A percentile compares a stretch with the other conserved stretches of the same genome.
Evolutionary conservation across 2,888 invertebrate genomes (phyloP).

Genomic region (Syrista parreyssii): DNA sequence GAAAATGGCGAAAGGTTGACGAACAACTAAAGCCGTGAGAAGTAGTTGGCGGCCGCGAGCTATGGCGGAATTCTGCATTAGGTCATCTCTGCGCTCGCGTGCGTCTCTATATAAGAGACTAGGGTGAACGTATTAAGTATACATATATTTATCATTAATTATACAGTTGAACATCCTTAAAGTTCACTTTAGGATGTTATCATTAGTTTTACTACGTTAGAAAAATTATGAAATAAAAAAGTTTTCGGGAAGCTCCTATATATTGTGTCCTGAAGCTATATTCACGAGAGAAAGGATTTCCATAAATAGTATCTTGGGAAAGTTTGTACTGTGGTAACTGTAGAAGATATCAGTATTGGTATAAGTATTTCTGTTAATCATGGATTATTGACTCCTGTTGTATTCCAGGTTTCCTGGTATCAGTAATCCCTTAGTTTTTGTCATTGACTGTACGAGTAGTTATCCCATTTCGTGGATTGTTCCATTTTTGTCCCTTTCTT

Average conservation of each 20-base stretch:
- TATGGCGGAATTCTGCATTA: neutral
- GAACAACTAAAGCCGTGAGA: neutral
- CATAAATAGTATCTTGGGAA: neutral
- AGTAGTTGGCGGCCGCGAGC: neutral
- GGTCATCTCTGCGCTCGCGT: neutral
- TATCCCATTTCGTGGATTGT: neutral
- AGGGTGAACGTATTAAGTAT: slow-evolving; percentile 3
- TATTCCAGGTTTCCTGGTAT: neutral
- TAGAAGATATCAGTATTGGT: neutral
- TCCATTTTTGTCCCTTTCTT: neutral
- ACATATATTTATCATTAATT: neutral
- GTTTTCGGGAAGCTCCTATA: neutral
- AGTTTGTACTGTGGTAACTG: neutral
- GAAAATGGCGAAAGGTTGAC: neutral
- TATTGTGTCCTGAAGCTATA: neutral
- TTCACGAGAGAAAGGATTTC: neutral
- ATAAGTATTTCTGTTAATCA: neutral
- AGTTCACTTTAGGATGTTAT: neutral
- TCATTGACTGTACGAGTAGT: neutral
- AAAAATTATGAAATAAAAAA: neutral
- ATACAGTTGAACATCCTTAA: neutral
- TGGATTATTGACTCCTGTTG: neutral
- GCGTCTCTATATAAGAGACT: slow-evolving; percentile 3
- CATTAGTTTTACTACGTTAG: neutral
- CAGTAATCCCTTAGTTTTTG: neutral